Percentiles rank a stretch among this genome's conserved stretches.
phyloP scores from a whole-genome alignment of 2,888 invertebrate genomes.

The Agrilus mali region DNA sequence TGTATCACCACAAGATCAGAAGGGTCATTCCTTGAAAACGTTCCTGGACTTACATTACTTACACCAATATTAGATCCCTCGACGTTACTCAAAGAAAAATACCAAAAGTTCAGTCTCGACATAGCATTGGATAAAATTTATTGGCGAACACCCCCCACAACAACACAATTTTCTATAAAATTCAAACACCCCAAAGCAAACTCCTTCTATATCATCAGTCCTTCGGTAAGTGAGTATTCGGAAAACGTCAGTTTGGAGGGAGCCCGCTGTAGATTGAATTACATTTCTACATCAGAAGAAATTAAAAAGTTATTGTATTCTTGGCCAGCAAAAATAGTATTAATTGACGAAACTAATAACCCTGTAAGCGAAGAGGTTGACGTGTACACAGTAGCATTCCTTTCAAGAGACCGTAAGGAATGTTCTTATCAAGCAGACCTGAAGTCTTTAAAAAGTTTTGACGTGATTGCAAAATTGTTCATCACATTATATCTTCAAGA shows the following conservation, averaged over 20 bases:
- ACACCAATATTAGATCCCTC: too few relatives aligned
- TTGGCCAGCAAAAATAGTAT: conserved; percentile 23
- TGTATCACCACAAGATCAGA: too few relatives aligned
- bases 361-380: conserved; percentile 18
- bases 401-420: conserved; percentile 6
- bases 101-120: conserved; percentile 22
- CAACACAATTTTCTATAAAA: conserved; percentile 20
- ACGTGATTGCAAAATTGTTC: conserved; percentile 20
- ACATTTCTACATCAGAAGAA: conserved; percentile 20
- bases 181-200: conserved; percentile 28
- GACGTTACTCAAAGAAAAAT: conserved; percentile 6
- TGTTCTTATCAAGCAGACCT: conserved; percentile 17
- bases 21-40: too few relatives aligned
- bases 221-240: conserved; percentile 17
- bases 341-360: conserved; percentile 21
- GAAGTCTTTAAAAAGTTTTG: conserved; percentile 14
- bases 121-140: conserved; percentile 20
- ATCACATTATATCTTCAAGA: conserved; percentile 17
- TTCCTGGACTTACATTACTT: too few relatives aligned
- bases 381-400: conserved; percentile 16
- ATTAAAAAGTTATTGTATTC: conserved; percentile 20
- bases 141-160: conserved; percentile 16
- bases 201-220: conserved; percentile 19
- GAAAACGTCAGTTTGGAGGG: conserved; percentile 18
- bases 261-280: conserved; percentile 20